Conservation (phyloP, 2,888 invertebrate genomes). For the Agrenia bidenticulata region DNA sequence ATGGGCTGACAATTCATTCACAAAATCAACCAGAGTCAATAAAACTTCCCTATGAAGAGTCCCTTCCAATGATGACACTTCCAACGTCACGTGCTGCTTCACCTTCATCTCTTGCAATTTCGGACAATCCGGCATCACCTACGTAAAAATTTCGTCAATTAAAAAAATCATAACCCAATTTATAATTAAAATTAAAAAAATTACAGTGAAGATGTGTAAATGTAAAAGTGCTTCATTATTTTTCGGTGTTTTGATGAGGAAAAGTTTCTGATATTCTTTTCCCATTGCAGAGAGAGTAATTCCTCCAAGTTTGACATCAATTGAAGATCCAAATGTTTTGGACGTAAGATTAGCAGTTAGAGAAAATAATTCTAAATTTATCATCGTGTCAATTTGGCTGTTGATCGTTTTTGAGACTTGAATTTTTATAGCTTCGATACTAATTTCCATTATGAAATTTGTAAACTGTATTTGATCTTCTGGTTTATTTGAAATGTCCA, state of each 20-base stretch:
- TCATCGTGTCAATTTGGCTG: background rate
- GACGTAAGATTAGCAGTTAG: slow-evolving; percentile 14
- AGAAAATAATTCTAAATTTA: slow-evolving; percentile 4
- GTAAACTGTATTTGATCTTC: background rate
- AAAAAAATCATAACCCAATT: background rate
- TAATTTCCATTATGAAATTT: background rate
- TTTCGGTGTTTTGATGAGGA: slow-evolving; percentile 49
- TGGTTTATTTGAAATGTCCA: no score
- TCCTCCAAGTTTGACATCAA: slow-evolving; percentile 47
- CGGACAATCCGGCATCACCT: slow-evolving; percentile 75
- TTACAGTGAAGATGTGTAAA: slow-evolving; percentile 48
- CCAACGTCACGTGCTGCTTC: slow-evolving; percentile 76
- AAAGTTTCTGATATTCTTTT: slow-evolving; percentile 36
- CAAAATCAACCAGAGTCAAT: slow-evolving; percentile 66
- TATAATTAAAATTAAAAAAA: slow-evolving; percentile 13
- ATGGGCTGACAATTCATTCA: slow-evolving; percentile 42
- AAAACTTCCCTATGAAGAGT: slow-evolving; percentile 83
- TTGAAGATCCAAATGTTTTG: slow-evolving; percentile 47
- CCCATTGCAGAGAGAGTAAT: slow-evolving; percentile 44
- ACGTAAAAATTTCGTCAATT: background rate
- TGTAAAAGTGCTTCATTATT: slow-evolving; percentile 41
- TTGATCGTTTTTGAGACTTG: slow-evolving; percentile 25
- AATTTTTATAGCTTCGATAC: slow-evolving; percentile 36
- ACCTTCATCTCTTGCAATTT: slow-evolving; percentile 69
- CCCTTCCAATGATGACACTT: slow-evolving; percentile 76